Base-by-base conservation (phyloP, 2,113 vertebrate species). In the Salvelinus namaycush region DNA sequence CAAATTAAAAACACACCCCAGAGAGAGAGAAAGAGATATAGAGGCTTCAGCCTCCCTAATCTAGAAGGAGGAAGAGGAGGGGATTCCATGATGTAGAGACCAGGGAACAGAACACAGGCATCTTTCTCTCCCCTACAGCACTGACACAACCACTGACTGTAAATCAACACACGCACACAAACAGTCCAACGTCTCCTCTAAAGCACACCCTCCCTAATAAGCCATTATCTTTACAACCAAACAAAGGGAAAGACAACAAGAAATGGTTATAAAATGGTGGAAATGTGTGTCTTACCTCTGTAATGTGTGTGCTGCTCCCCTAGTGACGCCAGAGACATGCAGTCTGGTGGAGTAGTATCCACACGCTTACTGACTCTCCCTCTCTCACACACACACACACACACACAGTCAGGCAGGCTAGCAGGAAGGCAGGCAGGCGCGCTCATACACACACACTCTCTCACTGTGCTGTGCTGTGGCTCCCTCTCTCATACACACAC, bases 41-140 rank as follows among this genome's bases (percentile, higher is more conserved):
- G 71, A 81, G 72, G 39, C 82, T 84, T 75, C 65, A 77, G 70
- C 66, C 51, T 76, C 16, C 48, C 65, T 48, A 60, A 27, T 80
- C 67, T 75, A 51, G 29, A 80, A 70, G 83, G 81, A 86, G 81
- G 83, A 87, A 86, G 86, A 86, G 79, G 81, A 87, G 87, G 86
- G 85, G 84, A 88, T 87, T 89, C 84, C 80, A 79, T 79, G 86
- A 86, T 87, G 83, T 77, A 78, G 59, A 62, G 13, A n/a, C 7
- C 59, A 62, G 51, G 51, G 51, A 54, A 18, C 16, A 14, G 76
- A 83, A 13, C 82, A 82, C 76, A 13, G 27, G 79, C 80, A 84
- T 87, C 79, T 81, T 79, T 82, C 77, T 84, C 12, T 49, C 72
- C 66, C 27, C 31, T n/a, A 68, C n/a, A n/a, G 3, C n/a, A 62